Evolutionary conservation across 1,140 invertebrate genomes (phyloP).

Genomic region (Epicauta chinensis): DNA sequence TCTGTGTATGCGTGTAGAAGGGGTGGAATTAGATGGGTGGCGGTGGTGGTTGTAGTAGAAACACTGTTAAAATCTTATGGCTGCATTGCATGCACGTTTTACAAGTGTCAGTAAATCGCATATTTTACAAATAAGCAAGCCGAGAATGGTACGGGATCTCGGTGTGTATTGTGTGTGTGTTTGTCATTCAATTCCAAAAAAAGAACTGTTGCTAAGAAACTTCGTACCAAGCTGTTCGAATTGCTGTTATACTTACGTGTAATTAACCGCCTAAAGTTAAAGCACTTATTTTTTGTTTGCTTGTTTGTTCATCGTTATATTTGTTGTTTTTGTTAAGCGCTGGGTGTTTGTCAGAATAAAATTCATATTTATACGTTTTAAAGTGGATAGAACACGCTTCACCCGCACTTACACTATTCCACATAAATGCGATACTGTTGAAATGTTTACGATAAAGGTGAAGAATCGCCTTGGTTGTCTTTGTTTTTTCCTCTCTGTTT

Average conservation of each 20-base stretch:
- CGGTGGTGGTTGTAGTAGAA: background rate
- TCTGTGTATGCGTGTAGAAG: background rate
- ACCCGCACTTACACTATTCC: background rate
- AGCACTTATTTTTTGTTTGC: background rate
- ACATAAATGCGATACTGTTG: background rate
- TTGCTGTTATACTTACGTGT: background rate
- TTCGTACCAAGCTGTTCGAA: conserved; percentile 13
- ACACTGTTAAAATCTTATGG: conserved; percentile 2
- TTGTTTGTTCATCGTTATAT: background rate
- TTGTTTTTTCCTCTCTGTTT: background rate
- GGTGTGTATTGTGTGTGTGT: too few species aligned
- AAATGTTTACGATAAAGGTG: conserved; percentile 11
- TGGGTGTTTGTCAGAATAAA: too few species aligned
- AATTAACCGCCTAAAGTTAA: conserved; percentile 4
- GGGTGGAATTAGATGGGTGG: background rate
- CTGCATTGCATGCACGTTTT: conserved; percentile 24
- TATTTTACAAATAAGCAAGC: conserved; percentile 29
- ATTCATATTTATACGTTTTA: background rate
- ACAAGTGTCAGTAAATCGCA: conserved; percentile 28
- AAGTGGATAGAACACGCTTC: background rate
- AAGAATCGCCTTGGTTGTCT: background rate
- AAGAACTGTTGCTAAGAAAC: conserved; percentile 12
- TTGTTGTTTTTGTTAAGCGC: background rate
- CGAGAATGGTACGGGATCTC: conserved; percentile 16
- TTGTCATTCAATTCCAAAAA: conserved; percentile 9